These are phyloP conservation scores for Burhinus oedicnemus DNA, from an alignment of 2,113 vertebrate species.

Conservation along the genomic window DNA sequence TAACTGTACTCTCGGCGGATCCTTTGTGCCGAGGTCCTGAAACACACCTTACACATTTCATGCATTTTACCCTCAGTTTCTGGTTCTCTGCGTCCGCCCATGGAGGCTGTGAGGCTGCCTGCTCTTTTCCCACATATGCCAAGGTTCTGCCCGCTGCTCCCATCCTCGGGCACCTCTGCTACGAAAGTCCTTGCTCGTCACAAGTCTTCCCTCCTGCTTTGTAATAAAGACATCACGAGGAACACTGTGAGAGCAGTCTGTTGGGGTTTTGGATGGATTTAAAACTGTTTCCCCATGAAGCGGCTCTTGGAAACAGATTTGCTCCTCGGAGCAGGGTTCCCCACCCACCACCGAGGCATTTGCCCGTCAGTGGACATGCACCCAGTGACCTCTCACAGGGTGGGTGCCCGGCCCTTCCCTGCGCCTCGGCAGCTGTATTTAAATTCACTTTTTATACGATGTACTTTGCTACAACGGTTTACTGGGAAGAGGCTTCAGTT, in stretches of 20 bases:
- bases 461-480: not conserved
- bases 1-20: not conserved
- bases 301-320: accelerated
- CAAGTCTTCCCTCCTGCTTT: accelerated
- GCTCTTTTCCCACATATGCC: accelerated
- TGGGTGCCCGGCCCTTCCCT: not conserved
- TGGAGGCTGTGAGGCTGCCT: not conserved
- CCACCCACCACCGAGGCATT: accelerated
- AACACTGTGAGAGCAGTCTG: accelerated
- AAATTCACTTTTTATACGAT: accelerated
- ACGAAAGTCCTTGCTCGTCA: accelerated
- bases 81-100: accelerated
- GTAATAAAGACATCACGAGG: accelerated
- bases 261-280: not conserved
- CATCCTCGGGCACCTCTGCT: accelerated
- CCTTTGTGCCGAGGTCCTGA: not conserved
- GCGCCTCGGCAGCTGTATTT: not conserved
- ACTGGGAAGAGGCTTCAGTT: not conserved
- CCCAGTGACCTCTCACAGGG: not conserved
- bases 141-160: not conserved
- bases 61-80: accelerated
- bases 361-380: accelerated
- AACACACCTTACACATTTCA: not conserved
- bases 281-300: accelerated
- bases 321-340: accelerated